A percentile compares a stretch with the other conserved stretches of the same genome.
These are phyloP conservation scores for Furnarius figulus DNA, from an alignment of 2,113 vertebrate genomes.

Conservation along the genomic window DNA sequence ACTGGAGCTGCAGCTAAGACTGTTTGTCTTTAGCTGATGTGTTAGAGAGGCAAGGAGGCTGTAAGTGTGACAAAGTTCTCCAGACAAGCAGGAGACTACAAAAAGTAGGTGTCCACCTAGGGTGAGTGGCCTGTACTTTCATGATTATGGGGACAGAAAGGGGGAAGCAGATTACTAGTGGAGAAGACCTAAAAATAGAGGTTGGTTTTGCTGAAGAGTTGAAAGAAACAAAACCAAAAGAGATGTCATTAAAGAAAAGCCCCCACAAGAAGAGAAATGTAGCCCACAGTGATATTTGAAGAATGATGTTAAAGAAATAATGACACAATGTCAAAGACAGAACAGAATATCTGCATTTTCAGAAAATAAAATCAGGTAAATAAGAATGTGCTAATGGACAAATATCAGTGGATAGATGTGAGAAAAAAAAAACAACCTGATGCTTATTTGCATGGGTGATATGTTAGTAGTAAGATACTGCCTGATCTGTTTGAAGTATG, in stretches of 20 bases:
- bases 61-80: not conserved
- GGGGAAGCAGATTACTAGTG: not conserved
- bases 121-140: fast-evolving
- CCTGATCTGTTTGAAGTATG: not conserved
- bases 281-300: not conserved
- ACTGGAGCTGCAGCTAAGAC: not conserved
- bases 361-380: not conserved
- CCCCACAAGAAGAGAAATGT: not conserved
- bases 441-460: not conserved
- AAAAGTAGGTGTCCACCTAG: not conserved
- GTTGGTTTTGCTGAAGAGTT: not conserved
- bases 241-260: not conserved
- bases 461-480: not conserved
- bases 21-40: not conserved
- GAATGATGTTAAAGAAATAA: not conserved
- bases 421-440: not conserved
- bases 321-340: not conserved
- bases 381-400: not conserved
- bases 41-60: not conserved
- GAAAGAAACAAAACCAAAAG: not conserved
- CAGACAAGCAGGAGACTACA: not conserved
- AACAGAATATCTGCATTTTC: not conserved
- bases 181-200: not conserved
- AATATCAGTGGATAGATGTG: not conserved
- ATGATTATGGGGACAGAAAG: not conserved